Percentiles rank a stretch among this genome's conserved stretches.
These are phyloP conservation scores for Eilema caniola DNA, from an alignment of 2,888 invertebrate genomes.

Conservation along the genomic window DNA sequence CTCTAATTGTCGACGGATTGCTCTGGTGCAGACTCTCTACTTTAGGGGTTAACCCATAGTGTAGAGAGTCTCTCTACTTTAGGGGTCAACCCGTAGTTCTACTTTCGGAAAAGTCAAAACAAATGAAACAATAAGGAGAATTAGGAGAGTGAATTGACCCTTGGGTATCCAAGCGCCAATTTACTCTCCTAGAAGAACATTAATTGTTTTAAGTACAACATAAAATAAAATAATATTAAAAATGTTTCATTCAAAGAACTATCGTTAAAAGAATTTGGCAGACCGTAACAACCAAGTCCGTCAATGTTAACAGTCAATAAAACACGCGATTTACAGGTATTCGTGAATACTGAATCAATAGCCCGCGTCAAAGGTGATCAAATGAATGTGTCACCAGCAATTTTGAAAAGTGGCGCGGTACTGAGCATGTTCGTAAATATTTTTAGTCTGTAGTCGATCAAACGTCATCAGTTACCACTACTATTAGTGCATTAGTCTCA, in stretches of 20 bases:
- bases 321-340: slow-evolving; percentile 13
- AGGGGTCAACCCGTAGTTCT: neutral
- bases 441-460: slow-evolving; percentile 26
- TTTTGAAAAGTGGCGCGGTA: slow-evolving; percentile 27
- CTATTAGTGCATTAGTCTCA: slow-evolving; percentile 10
- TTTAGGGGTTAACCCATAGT: no score
- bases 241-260: neutral
- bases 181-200: no score
- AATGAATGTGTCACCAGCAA: slow-evolving; percentile 24
- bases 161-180: no score
- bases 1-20: neutral
- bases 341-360: slow-evolving; percentile 14
- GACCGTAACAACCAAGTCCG: neutral
- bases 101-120: no score
- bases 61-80: no score
- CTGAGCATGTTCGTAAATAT: slow-evolving; percentile 19
- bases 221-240: slow-evolving; percentile 9
- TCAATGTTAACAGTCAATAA: slow-evolving; percentile 12
- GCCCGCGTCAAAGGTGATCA: slow-evolving; percentile 18
- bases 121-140: no score
- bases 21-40: neutral
- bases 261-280: slow-evolving; percentile 11
- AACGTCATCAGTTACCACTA: slow-evolving; percentile 14
- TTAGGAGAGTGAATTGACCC: no score
- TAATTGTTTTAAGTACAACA: neutral